A percentile compares a stretch with the other conserved stretches of the same genome.
phyloP scores from a whole-genome alignment of 1,140 invertebrate species.

The Paracyclopina nana region DNA sequence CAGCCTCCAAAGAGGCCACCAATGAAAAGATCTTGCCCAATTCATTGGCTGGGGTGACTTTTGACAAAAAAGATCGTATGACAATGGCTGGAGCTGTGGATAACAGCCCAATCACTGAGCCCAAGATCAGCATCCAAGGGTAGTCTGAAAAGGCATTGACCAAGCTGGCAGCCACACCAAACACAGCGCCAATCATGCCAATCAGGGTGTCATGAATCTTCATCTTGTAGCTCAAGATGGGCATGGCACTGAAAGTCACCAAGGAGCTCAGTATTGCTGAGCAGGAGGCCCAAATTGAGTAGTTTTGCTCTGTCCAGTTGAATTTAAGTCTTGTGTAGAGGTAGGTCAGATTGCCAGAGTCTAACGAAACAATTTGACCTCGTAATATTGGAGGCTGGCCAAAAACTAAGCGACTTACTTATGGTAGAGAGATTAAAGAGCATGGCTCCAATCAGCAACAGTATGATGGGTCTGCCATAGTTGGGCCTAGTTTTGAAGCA shows the following conservation, averaged over 20 bases:
- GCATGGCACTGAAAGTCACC: neutral
- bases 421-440: neutral
- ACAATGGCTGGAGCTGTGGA: neutral
- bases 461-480: neutral
- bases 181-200: neutral
- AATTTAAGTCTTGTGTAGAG: neutral
- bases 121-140: neutral
- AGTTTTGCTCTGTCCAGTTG: neutral
- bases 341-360: neutral
- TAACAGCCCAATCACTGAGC: neutral
- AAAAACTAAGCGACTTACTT: neutral
- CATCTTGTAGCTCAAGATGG: neutral
- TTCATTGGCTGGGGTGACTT: neutral
- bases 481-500: neutral
- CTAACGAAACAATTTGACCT: neutral
- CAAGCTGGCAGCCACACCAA: neutral
- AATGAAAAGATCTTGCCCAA: neutral
- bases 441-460: neutral
- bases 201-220: neutral
- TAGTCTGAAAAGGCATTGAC: neutral
- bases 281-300: neutral
- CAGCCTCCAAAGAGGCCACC: neutral
- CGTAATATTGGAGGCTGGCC: neutral
- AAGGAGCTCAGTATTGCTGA: neutral
- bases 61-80: neutral